Conservation (phyloP, 2,797 vertebrate species). For the Columba guinea region DNA sequence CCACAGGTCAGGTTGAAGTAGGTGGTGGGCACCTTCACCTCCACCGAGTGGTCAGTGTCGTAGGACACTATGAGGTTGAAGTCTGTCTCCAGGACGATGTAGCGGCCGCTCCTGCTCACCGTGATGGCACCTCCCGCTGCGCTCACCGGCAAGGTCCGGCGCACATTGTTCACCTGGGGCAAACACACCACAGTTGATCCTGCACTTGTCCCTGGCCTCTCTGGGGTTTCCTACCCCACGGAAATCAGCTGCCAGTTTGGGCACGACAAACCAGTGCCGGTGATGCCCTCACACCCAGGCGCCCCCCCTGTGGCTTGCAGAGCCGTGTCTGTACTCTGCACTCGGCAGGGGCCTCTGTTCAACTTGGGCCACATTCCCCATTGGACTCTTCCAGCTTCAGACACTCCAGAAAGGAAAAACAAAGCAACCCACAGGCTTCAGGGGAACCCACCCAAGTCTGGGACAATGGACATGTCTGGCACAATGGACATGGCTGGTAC, state of each 20-base stretch:
- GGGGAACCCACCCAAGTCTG: neutral
- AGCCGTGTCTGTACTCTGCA: neutral
- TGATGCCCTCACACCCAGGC: no score
- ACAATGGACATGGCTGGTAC: fast-evolving
- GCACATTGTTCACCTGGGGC: constrained; percentile 81
- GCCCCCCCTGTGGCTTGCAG: fast-evolving
- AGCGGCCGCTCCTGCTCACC: constrained; percentile 72
- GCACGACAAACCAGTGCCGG: neutral
- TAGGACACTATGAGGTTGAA: constrained; percentile 81
- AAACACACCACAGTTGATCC: neutral
- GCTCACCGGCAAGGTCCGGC: constrained; percentile 79
- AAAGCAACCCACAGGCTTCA: fast-evolving
- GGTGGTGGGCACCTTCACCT: constrained; percentile 76
- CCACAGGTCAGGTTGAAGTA: constrained; percentile 83
- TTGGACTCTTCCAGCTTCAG: neutral
- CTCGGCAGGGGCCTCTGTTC: neutral
- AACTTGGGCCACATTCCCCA: fast-evolving
- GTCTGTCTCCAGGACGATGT: constrained; percentile 75
- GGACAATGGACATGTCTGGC: fast-evolving
- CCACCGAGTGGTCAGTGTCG: constrained; percentile 76
- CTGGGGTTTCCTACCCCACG: neutral
- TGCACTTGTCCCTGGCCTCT: neutral
- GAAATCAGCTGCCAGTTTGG: neutral
- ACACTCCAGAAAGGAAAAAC: fast-evolving
- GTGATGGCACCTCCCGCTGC: constrained; percentile 57